These are phyloP conservation scores for Trichacis sp. DNA, from an alignment of 2,888 invertebrate genomes.

Conservation along the genomic window DNA sequence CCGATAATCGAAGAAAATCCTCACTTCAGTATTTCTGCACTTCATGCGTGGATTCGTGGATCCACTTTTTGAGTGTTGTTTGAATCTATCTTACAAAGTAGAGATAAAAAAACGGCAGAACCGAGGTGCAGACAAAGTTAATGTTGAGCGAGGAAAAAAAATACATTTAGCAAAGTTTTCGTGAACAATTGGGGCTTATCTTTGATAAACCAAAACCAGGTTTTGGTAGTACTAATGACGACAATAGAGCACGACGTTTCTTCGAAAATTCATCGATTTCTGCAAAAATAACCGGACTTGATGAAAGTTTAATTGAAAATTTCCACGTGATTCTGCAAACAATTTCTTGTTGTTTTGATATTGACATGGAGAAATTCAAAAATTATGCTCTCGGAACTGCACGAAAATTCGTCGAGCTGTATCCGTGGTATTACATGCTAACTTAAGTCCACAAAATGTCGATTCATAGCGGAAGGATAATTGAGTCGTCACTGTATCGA, in stretches of 20 bases:
- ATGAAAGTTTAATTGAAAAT: conserved; percentile 46
- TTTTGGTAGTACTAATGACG: conserved; percentile 55
- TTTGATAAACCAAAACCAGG: conserved; percentile 53
- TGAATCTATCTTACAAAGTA: conserved; percentile 30
- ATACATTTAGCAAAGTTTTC: conserved; percentile 47
- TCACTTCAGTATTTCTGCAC: conserved; percentile 43
- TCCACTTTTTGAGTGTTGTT: conserved; percentile 25
- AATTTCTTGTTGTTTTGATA: conserved; percentile 37
- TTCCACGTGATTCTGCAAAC: conserved; percentile 55
- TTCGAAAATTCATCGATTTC: conserved; percentile 51
- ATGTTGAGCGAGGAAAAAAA: conserved; percentile 14
- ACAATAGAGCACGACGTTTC: conserved; percentile 48
- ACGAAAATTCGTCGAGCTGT: conserved; percentile 50
- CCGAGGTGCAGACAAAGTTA: conserved; percentile 18
- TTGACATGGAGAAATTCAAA: conserved; percentile 44
- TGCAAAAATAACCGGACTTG: conserved; percentile 56
- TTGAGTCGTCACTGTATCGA: conserved; percentile 49
- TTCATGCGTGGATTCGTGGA: background rate
- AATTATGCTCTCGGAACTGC: conserved; percentile 20
- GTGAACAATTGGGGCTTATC: conserved; percentile 47
- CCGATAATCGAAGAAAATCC: conserved; percentile 39
- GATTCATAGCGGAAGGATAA: conserved; percentile 50
- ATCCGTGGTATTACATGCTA: conserved; percentile 55
- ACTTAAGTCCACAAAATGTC: conserved; percentile 42
- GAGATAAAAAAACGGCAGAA: conserved; percentile 19